Evolutionary conservation across 2,797 vertebrate genomes (phyloP).

Genomic region (Rhadinocentrus ornatus): DNA sequence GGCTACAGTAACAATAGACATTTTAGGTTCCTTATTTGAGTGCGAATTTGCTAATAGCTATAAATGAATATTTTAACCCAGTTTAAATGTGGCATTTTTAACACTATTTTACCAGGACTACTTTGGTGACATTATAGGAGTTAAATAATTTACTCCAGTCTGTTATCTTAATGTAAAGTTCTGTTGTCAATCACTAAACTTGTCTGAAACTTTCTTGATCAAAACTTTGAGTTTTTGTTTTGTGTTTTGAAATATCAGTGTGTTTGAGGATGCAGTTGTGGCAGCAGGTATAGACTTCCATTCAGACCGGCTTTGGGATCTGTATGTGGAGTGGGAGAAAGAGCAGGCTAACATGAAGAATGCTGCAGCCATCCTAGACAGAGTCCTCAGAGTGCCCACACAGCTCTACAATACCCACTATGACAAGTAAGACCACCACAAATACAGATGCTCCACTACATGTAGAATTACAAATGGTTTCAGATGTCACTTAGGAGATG

Average conservation of each 20-base stretch:
- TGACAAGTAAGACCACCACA: constrained; percentile 81
- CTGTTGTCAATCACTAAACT: background rate
- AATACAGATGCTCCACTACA: background rate
- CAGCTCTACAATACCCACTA: constrained; percentile 90
- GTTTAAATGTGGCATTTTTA: background rate
- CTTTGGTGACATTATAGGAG: background rate
- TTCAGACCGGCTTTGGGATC: constrained; percentile 90
- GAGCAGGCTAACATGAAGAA: constrained; percentile 83
- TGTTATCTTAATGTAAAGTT: background rate
- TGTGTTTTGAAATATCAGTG: constrained; percentile 64
- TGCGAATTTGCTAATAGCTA: background rate
- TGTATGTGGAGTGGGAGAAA: constrained; percentile 88
- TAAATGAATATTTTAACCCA: background rate
- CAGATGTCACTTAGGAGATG: background rate
- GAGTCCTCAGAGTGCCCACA: constrained; percentile 84
- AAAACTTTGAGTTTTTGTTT: background rate
- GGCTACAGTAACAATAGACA: background rate
- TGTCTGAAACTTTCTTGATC: background rate
- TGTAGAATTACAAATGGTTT: background rate
- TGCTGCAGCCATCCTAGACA: constrained; percentile 81
- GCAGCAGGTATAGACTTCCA: constrained; percentile 88
- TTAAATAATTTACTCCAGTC: background rate
- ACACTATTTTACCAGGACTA: background rate
- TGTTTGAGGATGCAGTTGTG: constrained; percentile 83
- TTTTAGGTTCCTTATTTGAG: background rate